phyloP scores from a whole-genome alignment of 2,797 vertebrate species.

The Coluber constrictor region DNA sequence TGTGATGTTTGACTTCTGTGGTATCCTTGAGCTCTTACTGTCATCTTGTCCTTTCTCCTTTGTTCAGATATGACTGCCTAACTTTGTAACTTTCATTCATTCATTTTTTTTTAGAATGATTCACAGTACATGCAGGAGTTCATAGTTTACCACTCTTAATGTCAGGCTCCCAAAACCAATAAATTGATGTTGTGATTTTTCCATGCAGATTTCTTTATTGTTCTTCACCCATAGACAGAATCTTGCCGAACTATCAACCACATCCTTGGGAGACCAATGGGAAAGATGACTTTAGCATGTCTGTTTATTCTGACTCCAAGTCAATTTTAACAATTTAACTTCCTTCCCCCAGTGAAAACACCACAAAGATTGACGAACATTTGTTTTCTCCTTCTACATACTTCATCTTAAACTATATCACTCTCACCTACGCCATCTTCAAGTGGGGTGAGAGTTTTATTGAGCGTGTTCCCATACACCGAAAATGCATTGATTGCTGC shows the following conservation, averaged over 20 bases:
- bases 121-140: neutral
- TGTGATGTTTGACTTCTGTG: neutral
- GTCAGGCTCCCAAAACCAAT: neutral
- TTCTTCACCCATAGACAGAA: neutral
- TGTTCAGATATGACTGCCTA: neutral
- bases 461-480: neutral
- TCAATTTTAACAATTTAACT: neutral
- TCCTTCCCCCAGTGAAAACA: neutral
- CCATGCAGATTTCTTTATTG: neutral
- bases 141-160: neutral
- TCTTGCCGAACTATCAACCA: neutral
- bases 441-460: neutral
- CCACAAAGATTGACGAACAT: neutral
- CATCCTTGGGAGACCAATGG: neutral
- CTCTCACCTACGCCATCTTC: neutral
- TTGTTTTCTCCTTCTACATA: neutral
- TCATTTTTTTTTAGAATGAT: neutral
- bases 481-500: neutral
- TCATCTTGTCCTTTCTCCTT: neutral
- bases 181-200: neutral
- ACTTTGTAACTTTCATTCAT: neutral
- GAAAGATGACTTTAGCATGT: neutral
- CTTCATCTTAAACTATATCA: neutral
- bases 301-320: neutral
- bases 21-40: neutral